Conservation (phyloP, 2,888 invertebrate species). For the Heteromyza rotundicornis region DNA sequence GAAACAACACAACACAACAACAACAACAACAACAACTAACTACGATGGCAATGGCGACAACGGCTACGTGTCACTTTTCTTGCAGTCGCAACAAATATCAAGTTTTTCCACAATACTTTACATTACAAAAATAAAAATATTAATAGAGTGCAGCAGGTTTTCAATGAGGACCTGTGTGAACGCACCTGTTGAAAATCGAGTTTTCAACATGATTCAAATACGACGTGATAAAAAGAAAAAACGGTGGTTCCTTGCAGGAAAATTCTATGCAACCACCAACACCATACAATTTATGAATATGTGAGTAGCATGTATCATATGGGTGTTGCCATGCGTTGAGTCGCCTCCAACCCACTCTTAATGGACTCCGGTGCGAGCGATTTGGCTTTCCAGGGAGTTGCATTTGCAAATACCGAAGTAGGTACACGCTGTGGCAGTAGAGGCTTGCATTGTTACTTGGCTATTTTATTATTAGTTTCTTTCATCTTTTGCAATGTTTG, state of each 20-base stretch:
- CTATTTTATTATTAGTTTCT: conserved; percentile 4
- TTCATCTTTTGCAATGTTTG: too few species aligned
- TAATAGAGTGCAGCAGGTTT: neutral
- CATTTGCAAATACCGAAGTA: too few species aligned
- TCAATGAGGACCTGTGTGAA: neutral
- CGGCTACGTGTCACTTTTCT: conserved; percentile 14
- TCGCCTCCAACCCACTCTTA: too few species aligned
- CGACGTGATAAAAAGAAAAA: neutral
- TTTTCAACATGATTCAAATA: neutral
- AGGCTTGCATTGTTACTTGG: too few species aligned
- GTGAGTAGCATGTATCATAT: neutral
- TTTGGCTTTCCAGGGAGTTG: too few species aligned
- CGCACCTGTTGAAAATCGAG: conserved; percentile 7
- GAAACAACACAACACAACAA: conserved; percentile 7
- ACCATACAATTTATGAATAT: neutral
- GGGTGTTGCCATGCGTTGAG: too few species aligned
- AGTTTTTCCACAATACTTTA: neutral
- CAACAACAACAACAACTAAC: conserved; percentile 23
- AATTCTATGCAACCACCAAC: neutral
- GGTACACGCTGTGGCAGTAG: too few species aligned
- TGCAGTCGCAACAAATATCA: neutral
- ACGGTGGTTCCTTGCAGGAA: neutral
- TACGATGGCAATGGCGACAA: conserved; percentile 8
- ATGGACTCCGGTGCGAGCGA: too few species aligned
- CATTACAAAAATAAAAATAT: neutral